Evolutionary conservation across 1,140 invertebrate genomes (phyloP), one percentile per base, ranked within the genome.

Genomic region (Drosophila navojoa): DNA sequence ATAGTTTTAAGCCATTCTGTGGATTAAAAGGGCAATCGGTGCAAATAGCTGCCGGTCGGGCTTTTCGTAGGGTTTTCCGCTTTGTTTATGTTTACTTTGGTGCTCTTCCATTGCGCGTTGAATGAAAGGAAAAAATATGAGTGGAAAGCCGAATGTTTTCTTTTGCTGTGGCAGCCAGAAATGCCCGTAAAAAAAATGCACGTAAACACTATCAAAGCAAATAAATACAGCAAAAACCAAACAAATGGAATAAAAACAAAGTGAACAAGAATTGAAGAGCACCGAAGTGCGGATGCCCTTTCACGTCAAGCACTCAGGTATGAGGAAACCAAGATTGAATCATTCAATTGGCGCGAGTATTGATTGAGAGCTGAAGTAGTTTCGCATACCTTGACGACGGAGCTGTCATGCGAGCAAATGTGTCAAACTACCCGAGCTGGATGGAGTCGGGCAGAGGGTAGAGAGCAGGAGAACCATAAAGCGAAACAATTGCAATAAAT

Each of bases 401-500:
- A 4, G 13, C 13, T 44, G 42, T 7, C 42, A 15, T 22, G 19
- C 19, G n/a, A n/a, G 42, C 3, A 29, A 29, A 5, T 32, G 5
- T 3, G 32, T 15, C 32, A 22, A 50, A 11, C 40, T 50, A 38
- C 38, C 29, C 38, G 7, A 16, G 19, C 4, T 22, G 10, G 9
- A 5, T 5, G 9, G n/a, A 45, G 42, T 6, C n/a, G 16, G 35
- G 6, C 9, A 32, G 32, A 27, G 61, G 10, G 53, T 5, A 60
- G 40, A 60, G 40, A 19, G 47, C 64, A 25, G 49, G 72, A 58
- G 68, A 85, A 69, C 74, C 81, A 79, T 82, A 71, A 82, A 72
- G 72, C 80, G 68, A 84, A 84, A 84, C 80, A 84, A 84, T 84
- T 80, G 71, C 74, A 87, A 82, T 79, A 87, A 87, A 82, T 87